Evolutionary conservation across 2,797 vertebrate genomes (phyloP).

Genomic region (Podarcis siculus): DNA sequence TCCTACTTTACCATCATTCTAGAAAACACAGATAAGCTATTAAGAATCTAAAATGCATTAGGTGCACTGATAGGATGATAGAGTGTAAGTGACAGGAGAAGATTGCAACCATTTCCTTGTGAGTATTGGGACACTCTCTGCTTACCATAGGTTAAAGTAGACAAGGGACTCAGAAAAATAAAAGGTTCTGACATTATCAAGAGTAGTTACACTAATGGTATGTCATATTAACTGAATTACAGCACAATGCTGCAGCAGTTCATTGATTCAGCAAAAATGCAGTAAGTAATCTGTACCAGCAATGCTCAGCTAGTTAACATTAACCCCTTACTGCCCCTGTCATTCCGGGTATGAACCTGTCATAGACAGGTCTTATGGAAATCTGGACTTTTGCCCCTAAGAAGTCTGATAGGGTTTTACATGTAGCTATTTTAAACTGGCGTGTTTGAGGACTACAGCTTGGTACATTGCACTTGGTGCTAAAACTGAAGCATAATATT

Average conservation of each 20-base stretch:
- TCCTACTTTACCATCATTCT: not conserved
- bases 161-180: not conserved
- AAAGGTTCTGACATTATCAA: slow-evolving; percentile 15
- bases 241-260: not conserved
- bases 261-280: slow-evolving; percentile 16
- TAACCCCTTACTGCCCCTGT: not conserved
- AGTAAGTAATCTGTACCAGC: not conserved
- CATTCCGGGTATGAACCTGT: slow-evolving; percentile 1
- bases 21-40: not conserved
- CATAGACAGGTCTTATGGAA: slow-evolving; percentile 4
- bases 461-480: not conserved
- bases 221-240: slow-evolving; percentile 17
- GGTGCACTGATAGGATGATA: not conserved
- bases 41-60: slow-evolving; percentile 3
- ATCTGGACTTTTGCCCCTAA: not conserved
- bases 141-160: not conserved
- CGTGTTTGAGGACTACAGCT: not conserved
- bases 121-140: not conserved
- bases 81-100: slow-evolving; percentile 11
- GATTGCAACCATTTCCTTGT: not conserved
- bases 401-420: not conserved
- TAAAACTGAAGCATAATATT: not conserved
- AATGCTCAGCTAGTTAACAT: not conserved
- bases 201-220: not conserved
- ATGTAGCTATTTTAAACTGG: not conserved